Evolutionary conservation across 1,140 invertebrate species (phyloP), one percentile per base, ranked within the genome.

Genomic region (honey bee (Apis mellifera)): DNA sequence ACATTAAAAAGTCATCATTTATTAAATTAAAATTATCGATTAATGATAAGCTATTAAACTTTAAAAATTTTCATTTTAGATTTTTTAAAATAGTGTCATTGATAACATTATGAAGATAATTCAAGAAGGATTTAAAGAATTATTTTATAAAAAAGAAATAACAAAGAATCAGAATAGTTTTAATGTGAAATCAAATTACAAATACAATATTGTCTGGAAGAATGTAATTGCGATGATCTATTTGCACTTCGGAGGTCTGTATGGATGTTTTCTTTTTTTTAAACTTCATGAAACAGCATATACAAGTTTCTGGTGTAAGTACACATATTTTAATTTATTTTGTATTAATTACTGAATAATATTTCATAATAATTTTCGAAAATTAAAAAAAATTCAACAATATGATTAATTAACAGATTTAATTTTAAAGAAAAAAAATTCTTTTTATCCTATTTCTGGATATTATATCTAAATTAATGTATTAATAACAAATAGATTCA

Each of bases 201-300:
- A 90, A 90, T 96, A 95, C 96, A 93, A 95, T 76, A 96, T 97
- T 84, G 96, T 96, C 3, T 97, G 96, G 96, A 95, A 95, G 90
- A 97, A 97, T 87, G 96, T 96, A 4, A 92, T 96, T 21, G 96
- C 95, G 12, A 96, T 97, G 76, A 64, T 95, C 0, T 96, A 96
- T 83, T 91, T 97, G 55, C 96, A 97, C 90, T 79, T 93, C 8
- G 95, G 94, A 8, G 93, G 95, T n/a, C 9, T 96, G 4, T 97
- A 97, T 86, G 96, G 95, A 26, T 75, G 96, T n/a, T n/a, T n/a
- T n/a, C n/a, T n/a, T n/a, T n/a, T n/a, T n/a, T n/a, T n/a, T n/a
- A n/a, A n/a, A n/a, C n/a, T n/a, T n/a, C n/a, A n/a, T 4, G 93
- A 86, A 86, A 7, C 0, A 84, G 71, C 93, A 2, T 89, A 91